A percentile compares a stretch with the other conserved stretches of the same genome.
These are phyloP conservation scores for Notoglanidium macrostoma DNA, from an alignment of 2,797 vertebrate species.

Conservation along the genomic window DNA sequence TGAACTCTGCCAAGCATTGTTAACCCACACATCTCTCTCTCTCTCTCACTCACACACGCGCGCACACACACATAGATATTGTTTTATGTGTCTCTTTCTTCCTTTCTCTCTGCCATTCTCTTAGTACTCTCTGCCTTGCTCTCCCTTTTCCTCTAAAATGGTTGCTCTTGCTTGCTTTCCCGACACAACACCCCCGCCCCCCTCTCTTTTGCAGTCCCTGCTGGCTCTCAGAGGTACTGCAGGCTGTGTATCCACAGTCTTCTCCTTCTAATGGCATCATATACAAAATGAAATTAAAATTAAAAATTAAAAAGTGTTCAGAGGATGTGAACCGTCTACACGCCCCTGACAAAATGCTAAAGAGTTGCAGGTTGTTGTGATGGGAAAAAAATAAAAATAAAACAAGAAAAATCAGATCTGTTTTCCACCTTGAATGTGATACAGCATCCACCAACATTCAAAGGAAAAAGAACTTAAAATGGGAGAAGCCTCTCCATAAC, in stretches of 20 bases:
- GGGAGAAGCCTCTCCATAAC: background rate
- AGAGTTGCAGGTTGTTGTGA: too few relatives aligned
- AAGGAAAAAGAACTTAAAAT: background rate
- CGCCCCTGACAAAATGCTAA: background rate
- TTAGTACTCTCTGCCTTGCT: background rate
- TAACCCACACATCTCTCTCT: background rate
- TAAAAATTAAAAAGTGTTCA: too few relatives aligned
- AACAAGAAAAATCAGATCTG: too few relatives aligned
- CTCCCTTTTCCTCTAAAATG: background rate
- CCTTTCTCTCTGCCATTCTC: background rate
- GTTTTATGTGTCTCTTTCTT: background rate
- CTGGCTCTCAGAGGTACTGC: slow-evolving; percentile 15
- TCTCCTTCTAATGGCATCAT: background rate
- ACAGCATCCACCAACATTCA: too few relatives aligned
- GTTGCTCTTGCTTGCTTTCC: background rate
- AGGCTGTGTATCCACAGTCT: background rate
- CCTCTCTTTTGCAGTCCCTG: background rate
- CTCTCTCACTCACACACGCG: background rate
- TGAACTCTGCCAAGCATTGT: background rate
- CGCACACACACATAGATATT: too few relatives aligned
- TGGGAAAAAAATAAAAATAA: too few relatives aligned
- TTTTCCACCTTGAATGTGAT: too few relatives aligned
- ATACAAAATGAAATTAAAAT: background rate
- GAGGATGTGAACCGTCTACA: background rate
- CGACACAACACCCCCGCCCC: background rate